These are phyloP conservation scores for Eleutherodactylus coqui DNA, from an alignment of 2,797 vertebrate genomes.

Conservation along the genomic window DNA sequence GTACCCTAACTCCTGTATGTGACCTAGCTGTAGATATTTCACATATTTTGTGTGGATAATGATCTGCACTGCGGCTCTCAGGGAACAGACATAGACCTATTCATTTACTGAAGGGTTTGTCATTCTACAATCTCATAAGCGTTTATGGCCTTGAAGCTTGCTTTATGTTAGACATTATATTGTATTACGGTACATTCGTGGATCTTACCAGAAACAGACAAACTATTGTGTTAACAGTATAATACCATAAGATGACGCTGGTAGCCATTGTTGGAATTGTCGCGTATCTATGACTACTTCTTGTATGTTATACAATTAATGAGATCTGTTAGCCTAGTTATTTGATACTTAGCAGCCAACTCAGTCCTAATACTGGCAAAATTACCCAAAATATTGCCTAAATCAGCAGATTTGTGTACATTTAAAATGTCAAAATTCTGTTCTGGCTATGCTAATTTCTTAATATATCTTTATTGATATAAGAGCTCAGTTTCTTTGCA, in stretches of 20 bases:
- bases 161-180: not conserved
- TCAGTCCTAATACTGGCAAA: not conserved
- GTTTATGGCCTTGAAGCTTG: not conserved
- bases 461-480: no score
- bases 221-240: not conserved
- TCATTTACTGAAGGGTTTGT: not conserved
- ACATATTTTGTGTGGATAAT: no score
- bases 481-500: no score
- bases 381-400: not conserved
- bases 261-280: not conserved
- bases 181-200: not conserved
- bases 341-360: not conserved
- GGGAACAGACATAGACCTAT: not conserved
- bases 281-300: not conserved
- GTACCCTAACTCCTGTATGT: no score
- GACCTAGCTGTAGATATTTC: no score
- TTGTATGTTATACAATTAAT: not conserved
- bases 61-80: not conserved
- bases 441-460: no score
- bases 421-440: not conserved
- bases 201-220: not conserved
- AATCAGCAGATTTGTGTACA: not conserved
- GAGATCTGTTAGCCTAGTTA: not conserved
- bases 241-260: not conserved
- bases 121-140: not conserved